Percentiles rank a stretch among this genome's conserved stretches.
Conservation (phyloP, 2,888 invertebrate genomes). For the Archaeoteleia sp. region DNA sequence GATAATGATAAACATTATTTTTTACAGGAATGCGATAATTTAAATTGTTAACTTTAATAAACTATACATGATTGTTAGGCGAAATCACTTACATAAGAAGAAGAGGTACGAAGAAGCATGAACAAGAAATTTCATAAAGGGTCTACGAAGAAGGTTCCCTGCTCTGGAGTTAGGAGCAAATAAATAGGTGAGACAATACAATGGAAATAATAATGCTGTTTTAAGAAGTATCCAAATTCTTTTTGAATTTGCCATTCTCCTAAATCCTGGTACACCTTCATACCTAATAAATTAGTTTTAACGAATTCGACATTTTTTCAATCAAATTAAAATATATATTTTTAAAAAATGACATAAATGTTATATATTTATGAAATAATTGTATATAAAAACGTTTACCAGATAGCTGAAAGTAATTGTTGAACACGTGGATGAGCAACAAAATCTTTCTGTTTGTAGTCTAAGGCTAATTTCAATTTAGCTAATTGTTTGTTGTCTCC, state of each 20-base stretch:
- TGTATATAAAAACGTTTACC: conserved; percentile 75
- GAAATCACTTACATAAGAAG: conserved; percentile 87
- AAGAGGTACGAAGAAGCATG: conserved; percentile 96
- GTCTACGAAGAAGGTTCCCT: conserved; percentile 91
- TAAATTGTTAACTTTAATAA: too few relatives aligned
- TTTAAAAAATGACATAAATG: not conserved
- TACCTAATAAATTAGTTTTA: conserved; percentile 75
- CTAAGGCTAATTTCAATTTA: conserved; percentile 91
- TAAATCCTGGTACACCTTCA: conserved; percentile 95
- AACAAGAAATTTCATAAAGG: conserved; percentile 97
- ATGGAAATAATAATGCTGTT: conserved; percentile 89
- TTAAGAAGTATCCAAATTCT: conserved; percentile 84
- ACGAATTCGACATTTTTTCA: not conserved
- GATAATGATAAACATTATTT: too few relatives aligned
- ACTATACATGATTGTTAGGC: too few relatives aligned
- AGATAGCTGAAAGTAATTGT: conserved; percentile 86
- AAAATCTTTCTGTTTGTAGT: conserved; percentile 96
- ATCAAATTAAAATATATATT: not conserved
- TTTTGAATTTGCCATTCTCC: conserved; percentile 84
- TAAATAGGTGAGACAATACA: conserved; percentile 91
- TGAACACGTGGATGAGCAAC: conserved; percentile 97
- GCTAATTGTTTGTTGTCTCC: conserved; percentile 77
- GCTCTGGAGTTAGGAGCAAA: conserved; percentile 86
- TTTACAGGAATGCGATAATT: too few relatives aligned
- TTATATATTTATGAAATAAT: not conserved